Base-by-base conservation (phyloP, 2,888 invertebrate species). In the Tenthredo livida region DNA sequence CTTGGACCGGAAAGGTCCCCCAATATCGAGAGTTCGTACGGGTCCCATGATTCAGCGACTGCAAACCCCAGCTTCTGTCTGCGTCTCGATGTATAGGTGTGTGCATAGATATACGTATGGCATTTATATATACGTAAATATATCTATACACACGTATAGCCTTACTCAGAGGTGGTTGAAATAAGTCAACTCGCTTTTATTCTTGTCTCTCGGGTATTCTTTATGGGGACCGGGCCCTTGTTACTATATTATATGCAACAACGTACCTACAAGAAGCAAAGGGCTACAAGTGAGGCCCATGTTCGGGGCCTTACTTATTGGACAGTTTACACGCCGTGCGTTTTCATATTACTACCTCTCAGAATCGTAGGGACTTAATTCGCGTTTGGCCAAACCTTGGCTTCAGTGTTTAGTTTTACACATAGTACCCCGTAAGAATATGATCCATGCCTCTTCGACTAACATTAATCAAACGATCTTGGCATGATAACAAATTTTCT, bases 161-260 rank as follows among this genome's bases (percentile, higher is more conserved):
- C 84, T 72, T 58, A 84, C 65, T 87, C 85, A 86, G 87, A 85
- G 88, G 87, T 89, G 90, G 89, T 88, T 91, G 89, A 88, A 91
- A 92, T 92, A 91, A 92, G 91, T 92, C 92, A 91, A 89, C 89
- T 88, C 88, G 88, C 90, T 90, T 92, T 92, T 92, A 91, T 91
- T 91, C 92, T 90, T 90, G 91, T 90, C 91, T 90, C 90, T 88
- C 85, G 88, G 88, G 89, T 90, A 92, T 92, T 92, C 91, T 92
- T 92, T 92, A 92, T 90, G 88, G 89, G 90, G 86, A 82, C 85
- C 73, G 85, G 86, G 85, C 85, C 84, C 78, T 67, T 70, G 85
- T 67, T 89, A 89, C 87, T 87, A 89, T 89, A 89, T 86, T 87
- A 88, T 86, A 83, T 82, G 84, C 87, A 86, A 82, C 72, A 80